Conservation (phyloP, 2,888 invertebrate genomes). For the Cacoxenus indagator region DNA sequence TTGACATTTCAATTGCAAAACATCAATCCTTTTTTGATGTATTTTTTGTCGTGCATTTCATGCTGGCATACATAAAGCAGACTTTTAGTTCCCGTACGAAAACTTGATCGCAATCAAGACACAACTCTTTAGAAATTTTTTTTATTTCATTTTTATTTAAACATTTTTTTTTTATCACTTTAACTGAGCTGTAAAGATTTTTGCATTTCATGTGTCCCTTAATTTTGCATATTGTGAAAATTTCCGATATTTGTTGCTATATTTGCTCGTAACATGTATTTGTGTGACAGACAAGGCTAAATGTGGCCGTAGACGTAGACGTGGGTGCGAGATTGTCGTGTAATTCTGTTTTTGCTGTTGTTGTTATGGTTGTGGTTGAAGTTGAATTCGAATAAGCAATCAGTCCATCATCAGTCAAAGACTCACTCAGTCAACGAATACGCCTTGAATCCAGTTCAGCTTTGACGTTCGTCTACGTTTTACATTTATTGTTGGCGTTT, state of each 20-base stretch:
- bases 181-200: not conserved
- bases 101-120: not conserved
- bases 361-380: not conserved
- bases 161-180: not conserved
- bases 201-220: not conserved
- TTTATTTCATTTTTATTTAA: not conserved
- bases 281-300: not conserved
- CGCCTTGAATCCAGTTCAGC: not conserved
- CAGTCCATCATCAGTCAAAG: constrained; percentile 8
- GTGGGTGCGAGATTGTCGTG: too few relatives aligned
- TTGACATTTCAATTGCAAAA: constrained; percentile 60
- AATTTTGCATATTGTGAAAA: not conserved
- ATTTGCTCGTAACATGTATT: not conserved
- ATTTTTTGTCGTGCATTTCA: constrained; percentile 32
- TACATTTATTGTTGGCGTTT: not conserved
- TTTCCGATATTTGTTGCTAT: not conserved
- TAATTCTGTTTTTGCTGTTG: too few relatives aligned
- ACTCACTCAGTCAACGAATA: not conserved
- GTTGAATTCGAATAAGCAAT: not conserved
- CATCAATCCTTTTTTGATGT: constrained; percentile 33
- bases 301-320: not conserved
- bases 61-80: not conserved
- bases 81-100: too few relatives aligned
- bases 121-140: not conserved
- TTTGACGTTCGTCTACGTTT: not conserved